Percentiles rank a stretch among this genome's conserved stretches.
phyloP scores from a whole-genome alignment of 2,888 invertebrate genomes.

The Cabera pusaria region DNA sequence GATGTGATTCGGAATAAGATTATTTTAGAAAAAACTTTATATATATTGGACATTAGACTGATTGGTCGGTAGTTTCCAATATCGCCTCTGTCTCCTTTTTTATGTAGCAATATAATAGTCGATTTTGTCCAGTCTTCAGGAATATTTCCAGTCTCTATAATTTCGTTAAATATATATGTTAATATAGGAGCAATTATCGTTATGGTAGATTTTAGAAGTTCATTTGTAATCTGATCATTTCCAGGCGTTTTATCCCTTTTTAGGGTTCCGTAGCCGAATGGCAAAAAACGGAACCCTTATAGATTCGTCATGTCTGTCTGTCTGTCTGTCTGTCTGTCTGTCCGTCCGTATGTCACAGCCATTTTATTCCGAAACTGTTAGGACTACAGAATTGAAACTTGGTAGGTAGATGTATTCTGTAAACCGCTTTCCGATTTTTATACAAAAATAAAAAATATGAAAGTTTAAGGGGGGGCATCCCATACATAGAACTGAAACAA shows the following conservation, averaged over 20 bases:
- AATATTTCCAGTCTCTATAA: not conserved
- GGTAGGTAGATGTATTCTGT: no score
- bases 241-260: slow-evolving; percentile 4
- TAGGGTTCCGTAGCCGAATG: no score
- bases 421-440: no score
- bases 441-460: no score
- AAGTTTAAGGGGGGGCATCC: no score
- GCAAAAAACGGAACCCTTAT: no score
- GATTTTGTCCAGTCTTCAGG: slow-evolving; percentile 4
- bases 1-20: slow-evolving; percentile 20
- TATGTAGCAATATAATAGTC: slow-evolving; percentile 18
- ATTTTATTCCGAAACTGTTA: no score
- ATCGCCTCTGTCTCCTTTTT: slow-evolving; percentile 23
- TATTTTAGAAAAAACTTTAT: slow-evolving; percentile 22
- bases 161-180: not conserved
- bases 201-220: slow-evolving; percentile 1
- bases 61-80: slow-evolving; percentile 22
- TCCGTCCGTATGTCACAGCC: no score
- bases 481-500: no score
- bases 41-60: slow-evolving; percentile 17
- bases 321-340: no score
- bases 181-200: not conserved
- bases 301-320: no score
- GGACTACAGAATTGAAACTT: no score
- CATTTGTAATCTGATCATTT: slow-evolving; percentile 2